These are phyloP conservation scores for Aurelia sp. DNA, from an alignment of 30 jellyfish, hydroid and myxozoan species.

Conservation along the genomic window DNA sequence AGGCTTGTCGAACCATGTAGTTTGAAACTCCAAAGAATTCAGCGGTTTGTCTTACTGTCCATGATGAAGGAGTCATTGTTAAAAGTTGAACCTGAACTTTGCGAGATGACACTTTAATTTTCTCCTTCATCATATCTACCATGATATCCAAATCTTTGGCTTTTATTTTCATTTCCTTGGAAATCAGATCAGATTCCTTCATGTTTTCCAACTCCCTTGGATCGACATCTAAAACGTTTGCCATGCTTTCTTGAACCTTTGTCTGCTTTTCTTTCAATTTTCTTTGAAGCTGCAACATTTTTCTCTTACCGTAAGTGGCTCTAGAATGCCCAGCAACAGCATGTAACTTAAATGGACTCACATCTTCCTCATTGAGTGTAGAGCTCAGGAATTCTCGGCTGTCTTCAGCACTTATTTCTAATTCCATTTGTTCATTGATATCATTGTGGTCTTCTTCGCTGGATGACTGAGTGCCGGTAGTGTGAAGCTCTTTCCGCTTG, in stretches of 20 bases:
- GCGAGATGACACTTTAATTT: conserved; percentile 44
- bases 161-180: conserved; percentile 2
- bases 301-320: conserved; percentile 43
- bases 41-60: conserved; percentile 51
- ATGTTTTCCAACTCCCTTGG: conserved; percentile 14
- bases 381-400: conserved; percentile 22
- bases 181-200: neutral
- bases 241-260: neutral
- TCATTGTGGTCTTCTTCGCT: conserved; percentile 3
- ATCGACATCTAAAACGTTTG: conserved; percentile 39
- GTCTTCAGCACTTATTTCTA: conserved; percentile 8
- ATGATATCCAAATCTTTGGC: conserved; percentile 39
- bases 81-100: conserved; percentile 13
- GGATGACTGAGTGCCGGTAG: neutral
- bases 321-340: conserved; percentile 43
- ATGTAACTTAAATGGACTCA: conserved; percentile 45
- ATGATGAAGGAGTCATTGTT: conserved; percentile 49
- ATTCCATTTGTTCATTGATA: conserved; percentile 3
- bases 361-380: conserved; percentile 21
- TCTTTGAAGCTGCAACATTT: conserved; percentile 28
- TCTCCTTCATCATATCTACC: conserved; percentile 21
- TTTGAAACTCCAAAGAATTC: conserved; percentile 16
- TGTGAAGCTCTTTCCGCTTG: neutral
- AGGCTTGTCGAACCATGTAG: conserved; percentile 48
- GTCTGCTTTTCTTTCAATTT: conserved; percentile 21